Evolutionary conservation across 2,113 vertebrate genomes (phyloP), one percentile per base, ranked within the genome.

Genomic region (Halichoeres trimaculatus): DNA sequence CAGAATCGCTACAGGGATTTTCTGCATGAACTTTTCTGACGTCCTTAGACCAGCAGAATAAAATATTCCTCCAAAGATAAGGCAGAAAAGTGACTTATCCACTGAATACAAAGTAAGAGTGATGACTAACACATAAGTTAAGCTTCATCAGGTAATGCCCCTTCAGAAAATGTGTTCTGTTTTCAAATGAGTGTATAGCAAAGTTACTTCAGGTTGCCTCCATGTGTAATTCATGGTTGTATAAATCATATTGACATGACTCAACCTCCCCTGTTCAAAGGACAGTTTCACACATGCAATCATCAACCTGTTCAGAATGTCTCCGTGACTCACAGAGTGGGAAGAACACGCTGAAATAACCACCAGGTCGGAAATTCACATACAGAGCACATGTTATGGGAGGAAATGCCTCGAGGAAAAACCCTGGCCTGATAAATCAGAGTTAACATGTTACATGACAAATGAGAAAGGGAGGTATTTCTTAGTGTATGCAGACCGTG

Each of bases 231-330:
- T 22, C 9, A 19, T 16, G 17, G 23, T 41, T 47, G 5, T 3
- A 50, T 48, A 50, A 63, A 50, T 14, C 22, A 50, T 14, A 5
- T 3, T 30, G 26, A 56, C 26, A 11, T 34, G 52, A 30, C 14
- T 56, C 36, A 9, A 56, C 45, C 26, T 13, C 14, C 14, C 20
- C 24, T 79, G 91, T 82, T 76, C 68, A 85, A 78, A 60, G 64
- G 88, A 86, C 85, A 84, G 87, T 89, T 90, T 91, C 81, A 84
- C 88, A 88, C 89, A 84, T 74, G 81, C 70, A 50, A 40, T 47
- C 43, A 74, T 54, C 68, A 70, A 78, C 67, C 63, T 76, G 79
- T 84, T 61, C 70, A 40, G 19, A 51, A 60, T 51, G 64, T 72
- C 75, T 81, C 34, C 57, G 56, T n/a, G 41, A n/a, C 35, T 4